These are phyloP conservation scores for Chrysaora quinquecirrha DNA, from an alignment of 30 jellyfish, hydroid and myxozoan genomes.

Conservation along the genomic window DNA sequence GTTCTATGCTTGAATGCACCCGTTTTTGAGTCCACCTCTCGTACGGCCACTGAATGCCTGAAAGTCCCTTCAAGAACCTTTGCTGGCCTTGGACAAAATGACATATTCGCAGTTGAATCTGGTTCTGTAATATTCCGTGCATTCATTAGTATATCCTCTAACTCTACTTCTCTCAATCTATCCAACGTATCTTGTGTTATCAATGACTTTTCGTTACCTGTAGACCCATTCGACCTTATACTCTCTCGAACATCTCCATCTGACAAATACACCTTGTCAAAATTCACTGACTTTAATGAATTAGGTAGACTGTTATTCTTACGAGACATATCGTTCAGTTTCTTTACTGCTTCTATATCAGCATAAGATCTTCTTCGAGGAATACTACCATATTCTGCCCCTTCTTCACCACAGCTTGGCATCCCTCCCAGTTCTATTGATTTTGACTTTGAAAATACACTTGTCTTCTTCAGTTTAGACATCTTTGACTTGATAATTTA, in stretches of 20 bases:
- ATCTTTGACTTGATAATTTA: background rate
- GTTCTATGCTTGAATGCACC: conserved; percentile 92
- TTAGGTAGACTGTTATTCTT: conserved; percentile 12
- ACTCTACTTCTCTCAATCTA: conserved; percentile 75
- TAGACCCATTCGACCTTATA: conserved; percentile 8
- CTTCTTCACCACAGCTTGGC: conserved; percentile 21
- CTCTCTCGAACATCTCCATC: conserved; percentile 10
- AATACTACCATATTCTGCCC: background rate
- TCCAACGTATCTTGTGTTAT: conserved; percentile 90
- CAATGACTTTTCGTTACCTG: conserved; percentile 4
- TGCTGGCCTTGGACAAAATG: conserved; percentile 89
- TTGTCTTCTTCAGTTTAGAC: background rate
- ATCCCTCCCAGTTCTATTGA: conserved; percentile 63
- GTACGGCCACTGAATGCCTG: conserved; percentile 74
- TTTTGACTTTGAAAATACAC: conserved; percentile 59
- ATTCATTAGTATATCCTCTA: conserved; percentile 84
- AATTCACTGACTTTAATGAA: conserved; percentile 25
- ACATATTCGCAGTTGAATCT: conserved; percentile 80
- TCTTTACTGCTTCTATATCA: conserved; percentile 44
- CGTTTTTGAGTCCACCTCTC: conserved; percentile 80
- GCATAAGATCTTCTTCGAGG: conserved; percentile 60
- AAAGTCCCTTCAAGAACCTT: conserved; percentile 89
- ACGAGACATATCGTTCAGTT: background rate
- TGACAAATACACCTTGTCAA: conserved; percentile 15
- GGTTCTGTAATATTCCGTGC: conserved; percentile 89